Percentiles rank a stretch among this genome's conserved stretches.
Evolutionary conservation across 2,113 vertebrate species (phyloP).

Genomic region (Cynocephalus volans): DNA sequence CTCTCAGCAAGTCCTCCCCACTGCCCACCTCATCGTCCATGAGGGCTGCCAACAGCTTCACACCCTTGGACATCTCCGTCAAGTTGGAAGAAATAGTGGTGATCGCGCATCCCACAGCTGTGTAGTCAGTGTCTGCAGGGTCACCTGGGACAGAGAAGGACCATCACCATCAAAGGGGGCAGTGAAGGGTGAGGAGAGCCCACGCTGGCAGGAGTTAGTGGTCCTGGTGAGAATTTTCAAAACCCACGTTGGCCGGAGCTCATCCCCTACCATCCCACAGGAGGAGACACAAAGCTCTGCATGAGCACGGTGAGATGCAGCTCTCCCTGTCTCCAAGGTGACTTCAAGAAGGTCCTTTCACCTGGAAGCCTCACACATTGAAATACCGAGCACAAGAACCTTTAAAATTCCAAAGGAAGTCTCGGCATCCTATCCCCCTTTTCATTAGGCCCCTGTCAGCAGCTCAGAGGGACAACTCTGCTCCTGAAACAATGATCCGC

Average conservation of each 20-base stretch:
- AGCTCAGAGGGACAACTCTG: neutral
- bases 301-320: rapidly evolving
- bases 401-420: neutral
- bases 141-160: constrained; percentile 91
- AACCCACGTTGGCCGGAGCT: neutral
- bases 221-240: neutral
- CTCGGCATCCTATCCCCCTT: neutral
- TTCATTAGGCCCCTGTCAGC: neutral
- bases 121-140: constrained; percentile 98
- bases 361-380: neutral
- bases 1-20: constrained; percentile 97
- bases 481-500: neutral
- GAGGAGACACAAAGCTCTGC: neutral
- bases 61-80: constrained; percentile 99
- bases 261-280: neutral
- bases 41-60: constrained; percentile 97
- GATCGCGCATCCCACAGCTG: constrained; percentile 98
- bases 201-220: neutral
- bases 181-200: neutral
- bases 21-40: constrained; percentile 98
- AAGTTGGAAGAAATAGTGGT: constrained; percentile 99
- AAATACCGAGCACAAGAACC: neutral
- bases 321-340: neutral
- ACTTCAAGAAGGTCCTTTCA: neutral
- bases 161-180: neutral